Conservation (phyloP, 2,113 vertebrate genomes). For the Balaenoptera acutorostrata region DNA sequence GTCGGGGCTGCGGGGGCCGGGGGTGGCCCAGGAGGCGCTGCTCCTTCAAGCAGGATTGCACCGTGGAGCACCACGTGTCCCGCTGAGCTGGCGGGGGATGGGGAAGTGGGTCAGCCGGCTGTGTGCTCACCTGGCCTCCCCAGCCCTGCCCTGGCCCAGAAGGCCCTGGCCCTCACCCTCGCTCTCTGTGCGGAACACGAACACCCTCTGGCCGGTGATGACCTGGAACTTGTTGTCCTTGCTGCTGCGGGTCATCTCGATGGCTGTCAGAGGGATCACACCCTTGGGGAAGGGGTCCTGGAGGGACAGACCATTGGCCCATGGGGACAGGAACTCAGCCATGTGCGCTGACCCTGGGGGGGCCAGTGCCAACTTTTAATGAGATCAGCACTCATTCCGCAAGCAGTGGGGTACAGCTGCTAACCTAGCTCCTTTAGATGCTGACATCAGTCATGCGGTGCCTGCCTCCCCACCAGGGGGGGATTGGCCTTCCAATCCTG, state of each 20-base stretch:
- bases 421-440: neutral
- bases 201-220: conserved; percentile 92
- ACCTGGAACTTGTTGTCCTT: conserved; percentile 98
- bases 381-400: neutral
- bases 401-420: neutral
- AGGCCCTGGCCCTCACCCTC: conserved; percentile 84
- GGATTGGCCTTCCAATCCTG: neutral
- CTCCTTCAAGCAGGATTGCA: conserved; percentile 91
- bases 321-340: neutral
- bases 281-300: conserved; percentile 97
- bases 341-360: neutral
- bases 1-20: conserved; percentile 66
- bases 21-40: conserved; percentile 83
- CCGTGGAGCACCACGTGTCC: conserved; percentile 87
- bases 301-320: neutral
- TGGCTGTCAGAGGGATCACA: conserved; percentile 91
- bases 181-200: conserved; percentile 92
- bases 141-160: neutral
- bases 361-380: neutral
- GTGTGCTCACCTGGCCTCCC: neutral
- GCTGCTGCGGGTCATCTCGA: conserved; percentile 91
- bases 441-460: neutral
- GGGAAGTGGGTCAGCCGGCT: neutral
- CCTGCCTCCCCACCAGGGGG: neutral
- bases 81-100: conserved; percentile 82